A percentile compares a stretch with the other conserved stretches of the same genome.
phyloP scores from a whole-genome alignment of 2,888 invertebrate genomes.

The Amaurobius ferox region DNA sequence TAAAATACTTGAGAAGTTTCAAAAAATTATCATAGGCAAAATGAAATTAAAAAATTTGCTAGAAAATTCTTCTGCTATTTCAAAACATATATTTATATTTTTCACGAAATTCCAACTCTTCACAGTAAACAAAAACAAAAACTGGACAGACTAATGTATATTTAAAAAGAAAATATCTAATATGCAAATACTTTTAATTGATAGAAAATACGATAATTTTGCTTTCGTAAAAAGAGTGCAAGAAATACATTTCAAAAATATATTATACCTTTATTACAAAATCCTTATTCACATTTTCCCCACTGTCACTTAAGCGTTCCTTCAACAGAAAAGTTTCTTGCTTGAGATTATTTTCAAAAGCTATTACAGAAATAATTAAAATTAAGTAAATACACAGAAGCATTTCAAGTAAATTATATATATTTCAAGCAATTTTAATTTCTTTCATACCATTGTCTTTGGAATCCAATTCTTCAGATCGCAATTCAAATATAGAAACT shows the following conservation, averaged over 20 bases:
- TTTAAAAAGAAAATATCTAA: too few relatives aligned
- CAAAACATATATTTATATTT: too few relatives aligned
- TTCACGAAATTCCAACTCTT: too few relatives aligned
- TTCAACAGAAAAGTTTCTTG: conserved; percentile 6
- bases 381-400: not conserved
- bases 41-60: too few relatives aligned
- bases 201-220: too few relatives aligned
- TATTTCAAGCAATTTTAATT: not conserved
- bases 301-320: conserved; percentile 38
- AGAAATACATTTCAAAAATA: not conserved
- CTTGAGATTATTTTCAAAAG: conserved; percentile 26
- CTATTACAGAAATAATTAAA: conserved; percentile 16
- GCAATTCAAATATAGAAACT: conserved; percentile 23
- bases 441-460: not conserved
- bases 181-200: too few relatives aligned
- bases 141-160: too few relatives aligned
- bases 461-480: not conserved
- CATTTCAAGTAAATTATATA: not conserved
- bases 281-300: conserved; percentile 42
- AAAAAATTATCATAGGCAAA: too few relatives aligned
- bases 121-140: too few relatives aligned
- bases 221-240: too few relatives aligned
- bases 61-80: too few relatives aligned
- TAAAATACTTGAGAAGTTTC: too few relatives aligned
- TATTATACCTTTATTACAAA: conserved; percentile 32